A percentile compares a stretch with the other conserved stretches of the same genome.
These are phyloP conservation scores for Palythoa grandiflora DNA, from an alignment of 92 coral and sea anemone genomes.

Conservation along the genomic window DNA sequence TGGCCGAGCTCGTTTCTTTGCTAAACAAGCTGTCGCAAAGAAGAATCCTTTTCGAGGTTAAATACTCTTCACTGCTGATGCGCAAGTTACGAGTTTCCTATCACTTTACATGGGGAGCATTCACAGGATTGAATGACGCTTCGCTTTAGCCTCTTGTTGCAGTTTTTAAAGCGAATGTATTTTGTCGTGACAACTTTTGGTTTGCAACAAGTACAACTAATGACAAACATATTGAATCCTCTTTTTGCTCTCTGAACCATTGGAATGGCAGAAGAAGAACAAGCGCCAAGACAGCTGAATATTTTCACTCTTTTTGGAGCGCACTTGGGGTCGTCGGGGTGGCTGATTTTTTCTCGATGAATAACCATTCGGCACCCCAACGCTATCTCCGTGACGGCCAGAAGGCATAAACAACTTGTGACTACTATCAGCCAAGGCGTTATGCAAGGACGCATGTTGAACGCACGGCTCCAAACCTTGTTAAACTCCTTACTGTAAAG, in stretches of 20 bases:
- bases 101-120: constrained; percentile 22
- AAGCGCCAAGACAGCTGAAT: constrained; percentile 28
- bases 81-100: constrained; percentile 17
- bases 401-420: not conserved
- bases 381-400: constrained; percentile 2
- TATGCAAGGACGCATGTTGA: constrained; percentile 39
- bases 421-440: not conserved
- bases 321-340: constrained; percentile 17
- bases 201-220: constrained; percentile 32
- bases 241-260: constrained; percentile 5
- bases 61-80: not conserved
- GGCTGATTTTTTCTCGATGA: constrained; percentile 1
- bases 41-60: not conserved
- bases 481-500: constrained; percentile 34
- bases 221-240: constrained; percentile 3
- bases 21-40: not conserved
- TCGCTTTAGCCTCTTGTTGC: constrained; percentile 19
- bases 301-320: constrained; percentile 9
- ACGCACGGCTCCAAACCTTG: constrained; percentile 22
- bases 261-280: constrained; percentile 30
- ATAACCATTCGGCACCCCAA: constrained; percentile 10
- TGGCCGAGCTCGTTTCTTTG: constrained; percentile 3
- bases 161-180: constrained; percentile 33
- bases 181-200: constrained; percentile 26
- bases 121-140: constrained; percentile 23